Percentiles rank a stretch among this genome's conserved stretches.
Evolutionary conservation across 2,113 vertebrate genomes (phyloP).

Genomic region (Marcusenius ussheri): DNA sequence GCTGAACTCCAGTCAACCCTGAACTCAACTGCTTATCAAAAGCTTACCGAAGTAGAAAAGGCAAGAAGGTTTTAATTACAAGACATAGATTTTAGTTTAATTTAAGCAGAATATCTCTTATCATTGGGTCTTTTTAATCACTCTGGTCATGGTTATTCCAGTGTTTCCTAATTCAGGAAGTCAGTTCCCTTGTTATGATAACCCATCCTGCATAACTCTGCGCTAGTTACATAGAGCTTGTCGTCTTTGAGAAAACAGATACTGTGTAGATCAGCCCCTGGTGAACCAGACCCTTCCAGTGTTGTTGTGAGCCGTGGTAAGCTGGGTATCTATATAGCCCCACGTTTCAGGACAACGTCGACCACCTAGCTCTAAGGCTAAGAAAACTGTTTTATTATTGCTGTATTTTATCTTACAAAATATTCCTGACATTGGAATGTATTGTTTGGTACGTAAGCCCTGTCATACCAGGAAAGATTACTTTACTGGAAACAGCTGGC

Average conservation of each 20-base stretch:
- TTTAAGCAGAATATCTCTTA: background rate
- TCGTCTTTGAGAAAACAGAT: background rate
- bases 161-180: background rate
- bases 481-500: constrained; percentile 62
- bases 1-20: background rate
- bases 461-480: constrained; percentile 53
- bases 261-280: background rate
- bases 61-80: background rate
- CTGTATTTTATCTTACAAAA: background rate
- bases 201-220: background rate
- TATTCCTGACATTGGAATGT: background rate
- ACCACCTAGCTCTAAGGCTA: background rate
- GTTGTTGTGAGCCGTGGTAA: background rate
- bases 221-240: background rate
- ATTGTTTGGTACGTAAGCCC: constrained; percentile 43
- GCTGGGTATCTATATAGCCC: background rate
- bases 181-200: background rate
- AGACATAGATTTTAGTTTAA: background rate
- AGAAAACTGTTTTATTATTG: background rate
- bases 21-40: background rate
- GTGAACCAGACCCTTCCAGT: background rate
- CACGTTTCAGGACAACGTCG: background rate
- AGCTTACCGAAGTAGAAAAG: background rate
- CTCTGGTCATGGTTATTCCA: background rate
- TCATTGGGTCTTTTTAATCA: background rate